Percentiles rank a stretch among this genome's conserved stretches.
These are phyloP conservation scores for Myzus persicae DNA, from an alignment of 1,140 invertebrate species.

Conservation along the genomic window DNA sequence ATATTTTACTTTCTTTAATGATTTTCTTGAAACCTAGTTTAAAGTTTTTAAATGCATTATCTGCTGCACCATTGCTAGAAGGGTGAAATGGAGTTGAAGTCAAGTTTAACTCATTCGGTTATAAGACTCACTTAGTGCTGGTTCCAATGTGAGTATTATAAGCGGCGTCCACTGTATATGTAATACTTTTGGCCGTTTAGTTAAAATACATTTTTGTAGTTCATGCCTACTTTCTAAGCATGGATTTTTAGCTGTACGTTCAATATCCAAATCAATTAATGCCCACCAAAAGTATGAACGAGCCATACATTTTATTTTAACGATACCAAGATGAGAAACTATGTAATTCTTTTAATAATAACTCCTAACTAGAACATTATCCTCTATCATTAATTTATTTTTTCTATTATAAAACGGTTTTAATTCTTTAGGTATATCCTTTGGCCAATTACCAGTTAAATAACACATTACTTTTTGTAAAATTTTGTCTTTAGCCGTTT, in stretches of 20 bases:
- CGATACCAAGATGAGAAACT: constrained; percentile 56
- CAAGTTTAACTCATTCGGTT: constrained; percentile 60
- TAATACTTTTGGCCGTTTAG: constrained; percentile 51
- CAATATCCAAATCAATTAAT: constrained; percentile 61
- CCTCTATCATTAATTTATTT: constrained; percentile 3
- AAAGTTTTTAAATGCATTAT: constrained; percentile 64
- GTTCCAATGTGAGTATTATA: too few relatives aligned
- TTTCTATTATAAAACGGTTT: neutral
- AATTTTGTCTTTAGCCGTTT: neutral
- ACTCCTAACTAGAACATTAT: neutral
- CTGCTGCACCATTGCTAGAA: constrained; percentile 62
- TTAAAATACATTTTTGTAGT: constrained; percentile 62
- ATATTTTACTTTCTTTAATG: too few relatives aligned
- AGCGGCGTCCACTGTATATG: constrained; percentile 62
- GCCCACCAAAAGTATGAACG: constrained; percentile 59
- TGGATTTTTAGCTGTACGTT: neutral
- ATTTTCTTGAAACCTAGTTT: constrained; percentile 59
- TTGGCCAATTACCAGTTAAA: neutral
- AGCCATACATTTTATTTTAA: constrained; percentile 59
- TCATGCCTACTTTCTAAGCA: neutral
- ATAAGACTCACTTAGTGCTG: too few relatives aligned
- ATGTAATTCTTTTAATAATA: constrained; percentile 34
- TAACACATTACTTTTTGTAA: constrained; percentile 18
- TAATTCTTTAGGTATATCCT: neutral
- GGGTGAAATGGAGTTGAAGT: constrained; percentile 62